Percentiles rank a stretch among this genome's conserved stretches.
Evolutionary conservation across 2,888 invertebrate genomes (phyloP).

Genomic region (Xylophagus ater): DNA sequence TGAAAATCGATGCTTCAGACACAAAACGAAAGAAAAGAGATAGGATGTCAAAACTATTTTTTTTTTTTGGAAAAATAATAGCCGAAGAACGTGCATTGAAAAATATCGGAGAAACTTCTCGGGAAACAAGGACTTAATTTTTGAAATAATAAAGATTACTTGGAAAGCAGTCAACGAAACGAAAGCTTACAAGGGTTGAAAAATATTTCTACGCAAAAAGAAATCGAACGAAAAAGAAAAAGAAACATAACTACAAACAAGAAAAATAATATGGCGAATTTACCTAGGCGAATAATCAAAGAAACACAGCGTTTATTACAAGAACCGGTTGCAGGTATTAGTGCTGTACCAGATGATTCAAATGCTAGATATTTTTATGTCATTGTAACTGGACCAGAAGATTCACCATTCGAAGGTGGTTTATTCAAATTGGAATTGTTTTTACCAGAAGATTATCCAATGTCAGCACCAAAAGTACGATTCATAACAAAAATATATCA

Average conservation of each 20-base stretch:
- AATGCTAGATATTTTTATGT: constrained; percentile 97
- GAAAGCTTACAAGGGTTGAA: too few species aligned
- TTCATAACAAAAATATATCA: constrained; percentile 99
- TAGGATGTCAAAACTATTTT: too few species aligned
- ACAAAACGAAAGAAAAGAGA: too few species aligned
- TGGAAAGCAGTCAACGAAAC: too few species aligned
- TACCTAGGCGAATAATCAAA: constrained; percentile 83
- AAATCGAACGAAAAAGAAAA: too few species aligned
- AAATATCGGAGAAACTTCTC: too few species aligned
- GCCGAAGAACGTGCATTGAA: too few species aligned
- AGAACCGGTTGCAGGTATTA: constrained; percentile 94
- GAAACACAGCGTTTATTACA: constrained; percentile 92
- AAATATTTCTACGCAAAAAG: too few species aligned
- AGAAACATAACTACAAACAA: constrained; percentile 1
- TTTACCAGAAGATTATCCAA: constrained; percentile 97
- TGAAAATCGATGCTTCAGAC: too few species aligned
- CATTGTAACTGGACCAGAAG: constrained; percentile 81
- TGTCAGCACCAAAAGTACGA: constrained; percentile 98
- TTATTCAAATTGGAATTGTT: constrained; percentile 94
- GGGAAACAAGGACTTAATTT: too few species aligned
- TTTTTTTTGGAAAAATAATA: too few species aligned
- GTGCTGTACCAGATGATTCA: constrained; percentile 84
- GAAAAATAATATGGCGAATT: constrained; percentile 59
- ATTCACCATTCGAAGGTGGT: constrained; percentile 95
- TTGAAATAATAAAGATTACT: too few species aligned